A percentile compares a stretch with the other conserved stretches of the same genome.
phyloP scores from a whole-genome alignment of 2,113 vertebrate species.

The Mesoclemmys tuberculata region DNA sequence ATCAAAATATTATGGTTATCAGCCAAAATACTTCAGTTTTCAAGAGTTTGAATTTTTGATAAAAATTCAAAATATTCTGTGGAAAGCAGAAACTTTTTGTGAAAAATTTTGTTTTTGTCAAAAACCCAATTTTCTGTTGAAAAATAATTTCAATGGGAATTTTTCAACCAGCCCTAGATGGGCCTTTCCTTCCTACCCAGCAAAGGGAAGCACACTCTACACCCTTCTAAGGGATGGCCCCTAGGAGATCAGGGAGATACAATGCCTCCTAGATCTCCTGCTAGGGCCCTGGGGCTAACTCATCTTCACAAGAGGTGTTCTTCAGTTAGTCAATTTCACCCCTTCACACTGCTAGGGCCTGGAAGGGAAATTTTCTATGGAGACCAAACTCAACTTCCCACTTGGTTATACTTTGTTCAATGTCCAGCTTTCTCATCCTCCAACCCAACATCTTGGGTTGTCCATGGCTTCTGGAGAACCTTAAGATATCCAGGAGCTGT shows the following conservation, averaged over 20 bases:
- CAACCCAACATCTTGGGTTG: background rate
- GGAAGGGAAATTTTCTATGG: background rate
- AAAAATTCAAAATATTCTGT: background rate
- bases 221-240: background rate
- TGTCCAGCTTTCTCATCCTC: background rate
- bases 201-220: background rate
- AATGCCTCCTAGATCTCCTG: background rate
- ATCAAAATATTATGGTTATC: background rate
- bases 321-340: background rate
- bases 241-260: rapidly evolving
- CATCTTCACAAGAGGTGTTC: background rate
- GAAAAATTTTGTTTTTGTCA: background rate
- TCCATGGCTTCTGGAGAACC: background rate
- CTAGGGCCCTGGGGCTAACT: rapidly evolving
- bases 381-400: background rate
- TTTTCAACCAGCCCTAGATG: background rate
- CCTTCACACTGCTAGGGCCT: background rate
- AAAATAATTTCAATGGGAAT: constrained; percentile 1
- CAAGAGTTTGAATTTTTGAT: constrained; percentile 1
- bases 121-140: background rate
- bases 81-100: background rate
- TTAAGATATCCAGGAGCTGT: background rate
- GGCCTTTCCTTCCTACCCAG: background rate
- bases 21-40: constrained; percentile 17
- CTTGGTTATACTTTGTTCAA: background rate